A percentile compares a stretch with the other conserved stretches of the same genome.
phyloP scores from a whole-genome alignment of 2,113 vertebrate genomes.

The Tor tambroides region DNA sequence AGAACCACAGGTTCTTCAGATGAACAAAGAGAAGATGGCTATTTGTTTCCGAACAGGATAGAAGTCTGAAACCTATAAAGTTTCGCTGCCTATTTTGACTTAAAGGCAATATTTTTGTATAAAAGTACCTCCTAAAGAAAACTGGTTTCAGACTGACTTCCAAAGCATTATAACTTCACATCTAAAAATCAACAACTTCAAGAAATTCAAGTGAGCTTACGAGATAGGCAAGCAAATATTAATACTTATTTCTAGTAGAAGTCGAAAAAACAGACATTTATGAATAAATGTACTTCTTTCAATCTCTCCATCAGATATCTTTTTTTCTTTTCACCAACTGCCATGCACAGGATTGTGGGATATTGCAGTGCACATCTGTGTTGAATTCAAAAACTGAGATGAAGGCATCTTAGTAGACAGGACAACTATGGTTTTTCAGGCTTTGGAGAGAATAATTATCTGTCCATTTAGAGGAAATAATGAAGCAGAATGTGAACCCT shows the following conservation, averaged over 20 bases:
- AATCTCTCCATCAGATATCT: neutral
- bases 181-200: conserved; percentile 1
- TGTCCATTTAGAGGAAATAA: neutral
- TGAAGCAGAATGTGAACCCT: neutral
- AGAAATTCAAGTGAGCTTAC: neutral
- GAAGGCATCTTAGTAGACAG: neutral
- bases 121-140: neutral
- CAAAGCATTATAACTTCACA: neutral
- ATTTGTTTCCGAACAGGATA: conserved; percentile 6
- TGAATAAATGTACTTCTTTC: neutral
- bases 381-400: neutral
- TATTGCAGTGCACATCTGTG: neutral
- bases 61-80: neutral
- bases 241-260: conserved; percentile 4
- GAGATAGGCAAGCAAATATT: conserved; percentile 14
- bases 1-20: conserved; percentile 34
- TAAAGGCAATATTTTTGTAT: neutral
- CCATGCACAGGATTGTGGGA: neutral
- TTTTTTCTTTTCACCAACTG: neutral
- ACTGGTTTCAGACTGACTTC: neutral
- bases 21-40: conserved; percentile 15
- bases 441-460: neutral
- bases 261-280: neutral
- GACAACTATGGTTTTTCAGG: neutral
- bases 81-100: neutral